Percentiles rank a stretch among this genome's conserved stretches.
Evolutionary conservation across 2,888 invertebrate species (phyloP).

Genomic region (Flexamia atlantica): DNA sequence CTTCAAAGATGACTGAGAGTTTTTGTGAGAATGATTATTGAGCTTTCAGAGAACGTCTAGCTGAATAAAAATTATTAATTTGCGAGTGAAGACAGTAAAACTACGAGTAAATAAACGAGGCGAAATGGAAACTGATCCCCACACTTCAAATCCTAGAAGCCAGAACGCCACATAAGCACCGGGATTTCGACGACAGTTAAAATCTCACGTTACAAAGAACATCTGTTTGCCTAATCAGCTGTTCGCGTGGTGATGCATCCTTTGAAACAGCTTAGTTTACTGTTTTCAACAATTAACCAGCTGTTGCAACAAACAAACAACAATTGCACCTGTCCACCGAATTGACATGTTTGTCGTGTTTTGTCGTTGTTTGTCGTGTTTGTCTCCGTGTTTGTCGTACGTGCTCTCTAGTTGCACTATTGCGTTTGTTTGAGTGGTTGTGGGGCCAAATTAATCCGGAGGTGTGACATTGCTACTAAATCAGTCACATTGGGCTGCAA

Average conservation of each 20-base stretch:
- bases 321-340: neutral
- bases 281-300: constrained; percentile 31
- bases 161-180: neutral
- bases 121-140: neutral
- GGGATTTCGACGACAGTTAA: constrained; percentile 10
- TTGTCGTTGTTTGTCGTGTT: neutral
- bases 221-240: constrained; percentile 29
- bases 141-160: neutral
- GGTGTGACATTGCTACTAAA: constrained; percentile 28
- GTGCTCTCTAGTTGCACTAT: neutral
- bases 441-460: neutral
- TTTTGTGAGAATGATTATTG: no score
- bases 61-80: no score
- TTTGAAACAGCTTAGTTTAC: constrained; percentile 27
- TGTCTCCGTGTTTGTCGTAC: neutral
- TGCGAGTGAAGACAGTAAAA: no score
- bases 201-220: constrained; percentile 29
- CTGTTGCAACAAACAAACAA: constrained; percentile 32
- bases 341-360: neutral
- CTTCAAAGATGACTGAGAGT: no score
- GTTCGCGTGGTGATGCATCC: neutral
- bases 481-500: constrained; percentile 12
- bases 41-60: no score
- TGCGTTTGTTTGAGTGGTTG: constrained; percentile 9
- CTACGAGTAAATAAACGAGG: no score